Evolutionary conservation across 1,140 invertebrate species (phyloP), one percentile per base, ranked within the genome.

Genomic region (Agrypnia vestita): DNA sequence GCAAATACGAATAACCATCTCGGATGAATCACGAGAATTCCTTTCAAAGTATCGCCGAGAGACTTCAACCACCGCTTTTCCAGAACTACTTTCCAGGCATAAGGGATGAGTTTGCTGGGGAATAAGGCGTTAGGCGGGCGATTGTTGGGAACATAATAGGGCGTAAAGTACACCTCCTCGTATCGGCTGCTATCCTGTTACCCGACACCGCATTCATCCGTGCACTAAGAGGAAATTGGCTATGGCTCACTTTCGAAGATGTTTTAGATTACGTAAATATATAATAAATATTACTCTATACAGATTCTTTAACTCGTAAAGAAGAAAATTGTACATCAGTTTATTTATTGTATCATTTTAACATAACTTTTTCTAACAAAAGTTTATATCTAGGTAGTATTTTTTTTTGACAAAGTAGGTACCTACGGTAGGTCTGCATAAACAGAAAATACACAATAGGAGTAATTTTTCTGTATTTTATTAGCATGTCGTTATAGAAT

Each of bases 41-140:
- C 25, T 35, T 35, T 35, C 25, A 3, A 3, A 6, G 25, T 3
- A 35, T 35, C 6, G 25, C 25, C 25, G 25, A 35, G 53, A 55
- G 53, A 55, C 17, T 55, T 19, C 7, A 55, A 67, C 62, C 25
- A 56, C 17, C 17, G 17, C 53, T 15, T n/a, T n/a, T n/a, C 7
- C n/a, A 56, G 25, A 43, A 67, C 44, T 67, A 47, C 62, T 51
- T 55, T 6, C 71, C 47, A 53, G 71, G 47, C 15, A n/a, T 12
- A 15, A 21, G 51, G 53, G 74, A 80, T 76, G 53, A 72, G 76
- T 80, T 80, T 75, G 76, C 25, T 51, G 35, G 49, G 47, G 53
- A 62, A 76, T 80, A 80, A 80, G 64, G 79, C 78, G 78, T 80
- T 67, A 75, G 78, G 64, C 62, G 78, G 64, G 73, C 78, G 78